These are phyloP conservation scores for Drosophila mojavensis DNA, from an alignment of 1,140 invertebrate species.

Conservation along the genomic window DNA sequence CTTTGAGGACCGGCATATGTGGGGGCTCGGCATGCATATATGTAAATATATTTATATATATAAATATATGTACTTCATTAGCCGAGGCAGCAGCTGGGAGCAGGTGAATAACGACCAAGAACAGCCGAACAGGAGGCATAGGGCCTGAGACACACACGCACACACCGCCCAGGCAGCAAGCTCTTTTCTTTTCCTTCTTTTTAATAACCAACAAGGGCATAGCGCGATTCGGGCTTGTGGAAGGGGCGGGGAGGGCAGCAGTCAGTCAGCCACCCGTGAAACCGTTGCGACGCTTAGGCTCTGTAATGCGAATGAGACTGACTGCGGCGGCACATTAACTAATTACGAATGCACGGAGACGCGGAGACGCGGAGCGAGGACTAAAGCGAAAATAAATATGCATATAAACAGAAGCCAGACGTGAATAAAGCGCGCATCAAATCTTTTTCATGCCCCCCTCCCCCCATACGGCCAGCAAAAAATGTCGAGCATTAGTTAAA, in stretches of 20 bases:
- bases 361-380: constrained; percentile 1
- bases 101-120: constrained; percentile 24
- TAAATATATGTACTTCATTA: constrained; percentile 49
- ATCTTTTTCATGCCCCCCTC: constrained; percentile 16
- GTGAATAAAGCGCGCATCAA: constrained; percentile 40
- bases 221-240: too few species aligned
- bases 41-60: constrained; percentile 9
- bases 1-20: constrained; percentile 66
- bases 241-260: neutral
- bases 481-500: neutral
- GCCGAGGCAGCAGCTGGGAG: constrained; percentile 30
- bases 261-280: neutral
- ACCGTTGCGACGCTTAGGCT: constrained; percentile 30
- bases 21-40: neutral
- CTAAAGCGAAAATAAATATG: constrained; percentile 37
- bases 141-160: constrained; percentile 8
- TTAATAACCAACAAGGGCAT: constrained; percentile 7
- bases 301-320: constrained; percentile 46
- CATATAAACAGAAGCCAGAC: constrained; percentile 43
- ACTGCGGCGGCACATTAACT: constrained; percentile 67
- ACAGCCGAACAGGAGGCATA: constrained; percentile 13
- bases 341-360: constrained; percentile 69
- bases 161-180: constrained; percentile 11
- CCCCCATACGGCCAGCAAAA: neutral
- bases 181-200: constrained; percentile 8